Conservation (phyloP, 2,888 invertebrate genomes). For the Cotesia congregata region DNA sequence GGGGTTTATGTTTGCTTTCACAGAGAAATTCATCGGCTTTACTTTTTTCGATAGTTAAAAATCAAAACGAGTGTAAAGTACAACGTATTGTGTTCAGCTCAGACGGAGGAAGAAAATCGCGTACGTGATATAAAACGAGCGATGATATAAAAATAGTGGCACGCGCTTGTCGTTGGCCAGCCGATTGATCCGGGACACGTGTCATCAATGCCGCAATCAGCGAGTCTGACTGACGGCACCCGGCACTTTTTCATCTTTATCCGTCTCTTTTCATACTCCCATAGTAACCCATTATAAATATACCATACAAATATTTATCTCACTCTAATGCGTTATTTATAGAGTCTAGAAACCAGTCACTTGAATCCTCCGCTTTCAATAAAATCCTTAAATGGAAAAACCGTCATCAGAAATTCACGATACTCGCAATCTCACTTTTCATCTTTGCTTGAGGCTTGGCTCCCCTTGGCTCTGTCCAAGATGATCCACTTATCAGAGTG, state of each 20-base stretch:
- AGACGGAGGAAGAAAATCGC: not conserved
- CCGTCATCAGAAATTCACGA: not conserved
- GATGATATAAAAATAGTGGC: constrained; percentile 69
- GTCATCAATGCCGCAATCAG: constrained; percentile 69
- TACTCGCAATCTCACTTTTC: not conserved
- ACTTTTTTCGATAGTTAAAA: constrained; percentile 19
- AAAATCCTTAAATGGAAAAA: not conserved
- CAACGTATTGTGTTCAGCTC: not conserved
- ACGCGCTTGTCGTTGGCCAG: constrained; percentile 60
- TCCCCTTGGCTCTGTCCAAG: not conserved
- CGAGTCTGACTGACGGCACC: constrained; percentile 64
- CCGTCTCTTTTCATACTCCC: constrained; percentile 31
- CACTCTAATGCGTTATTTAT: not conserved
- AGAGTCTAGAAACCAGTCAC: not conserved
- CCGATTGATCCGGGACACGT: constrained; percentile 69
- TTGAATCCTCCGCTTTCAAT: not conserved
- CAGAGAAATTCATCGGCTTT: constrained; percentile 36
- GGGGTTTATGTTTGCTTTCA: constrained; percentile 7
- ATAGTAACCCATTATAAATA: not conserved
- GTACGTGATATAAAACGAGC: constrained; percentile 44
- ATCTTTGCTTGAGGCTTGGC: not conserved
- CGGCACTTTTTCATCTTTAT: constrained; percentile 39
- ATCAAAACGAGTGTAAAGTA: constrained; percentile 18
- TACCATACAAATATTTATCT: not conserved
- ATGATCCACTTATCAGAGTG: not conserved